Conservation (phyloP, 1,140 invertebrate genomes). For the Bombus turneri region DNA sequence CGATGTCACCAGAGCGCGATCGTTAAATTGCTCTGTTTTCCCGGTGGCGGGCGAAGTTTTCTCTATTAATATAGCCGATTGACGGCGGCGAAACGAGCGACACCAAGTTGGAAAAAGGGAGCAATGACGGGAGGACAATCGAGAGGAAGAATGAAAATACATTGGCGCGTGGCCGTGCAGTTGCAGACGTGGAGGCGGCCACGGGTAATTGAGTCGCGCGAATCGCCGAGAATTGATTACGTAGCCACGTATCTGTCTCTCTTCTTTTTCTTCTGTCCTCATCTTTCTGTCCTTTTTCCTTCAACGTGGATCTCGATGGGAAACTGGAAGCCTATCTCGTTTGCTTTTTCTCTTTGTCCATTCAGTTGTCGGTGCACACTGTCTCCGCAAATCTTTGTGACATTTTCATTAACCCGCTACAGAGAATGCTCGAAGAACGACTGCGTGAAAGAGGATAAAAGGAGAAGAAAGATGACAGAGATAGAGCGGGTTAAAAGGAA, state of each 20-base stretch:
- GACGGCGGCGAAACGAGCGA: not conserved
- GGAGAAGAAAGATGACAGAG: constrained; percentile 1
- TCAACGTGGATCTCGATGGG: not conserved
- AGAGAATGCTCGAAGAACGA: not conserved
- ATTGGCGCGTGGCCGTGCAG: not conserved
- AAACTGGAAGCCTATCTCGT: not conserved
- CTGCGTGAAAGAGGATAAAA: not conserved
- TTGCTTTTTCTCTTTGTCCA: not conserved
- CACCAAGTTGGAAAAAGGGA: not conserved
- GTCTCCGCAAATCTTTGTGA: constrained; percentile 71
- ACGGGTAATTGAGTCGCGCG: constrained; percentile 62
- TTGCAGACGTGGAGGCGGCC: not conserved
- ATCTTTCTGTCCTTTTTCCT: not conserved
- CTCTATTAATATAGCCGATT: constrained; percentile 2
- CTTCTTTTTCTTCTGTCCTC: not conserved
- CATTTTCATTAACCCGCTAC: constrained; percentile 71
- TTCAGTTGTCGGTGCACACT: not conserved
- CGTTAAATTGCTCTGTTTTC: not conserved
- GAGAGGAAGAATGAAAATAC: constrained; percentile 7
- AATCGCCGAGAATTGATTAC: constrained; percentile 66
- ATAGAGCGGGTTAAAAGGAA: not conserved
- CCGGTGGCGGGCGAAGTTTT: not conserved
- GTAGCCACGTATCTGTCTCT: constrained; percentile 9
- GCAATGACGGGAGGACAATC: constrained; percentile 10
- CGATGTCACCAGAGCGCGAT: too few relatives aligned